These are phyloP conservation scores for Microdon myrmicae DNA, from an alignment of 2,888 invertebrate species.

Conservation along the genomic window DNA sequence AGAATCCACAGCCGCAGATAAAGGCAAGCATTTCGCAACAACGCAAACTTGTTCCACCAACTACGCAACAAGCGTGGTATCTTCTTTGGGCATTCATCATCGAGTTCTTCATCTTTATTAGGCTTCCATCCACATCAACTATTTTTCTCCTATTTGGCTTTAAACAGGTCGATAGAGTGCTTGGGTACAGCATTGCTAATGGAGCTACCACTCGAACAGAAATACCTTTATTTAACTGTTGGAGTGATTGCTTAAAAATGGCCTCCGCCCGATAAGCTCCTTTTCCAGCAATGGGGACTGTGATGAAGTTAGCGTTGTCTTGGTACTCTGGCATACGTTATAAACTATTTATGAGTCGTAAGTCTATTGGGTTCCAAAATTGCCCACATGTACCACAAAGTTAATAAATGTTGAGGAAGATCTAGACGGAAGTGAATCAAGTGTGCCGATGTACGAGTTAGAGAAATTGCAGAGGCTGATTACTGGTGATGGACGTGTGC, in stretches of 20 bases:
- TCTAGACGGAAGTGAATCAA: too few relatives aligned
- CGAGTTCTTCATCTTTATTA: conserved; percentile 4
- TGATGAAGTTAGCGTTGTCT: conserved; percentile 24
- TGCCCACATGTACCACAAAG: conserved; percentile 12
- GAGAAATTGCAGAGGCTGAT: too few relatives aligned
- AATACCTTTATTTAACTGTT: conserved; percentile 40
- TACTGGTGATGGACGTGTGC: too few relatives aligned
- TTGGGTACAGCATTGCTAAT: conserved; percentile 27
- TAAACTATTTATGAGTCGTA: not conserved
- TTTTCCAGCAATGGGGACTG: conserved; percentile 19
- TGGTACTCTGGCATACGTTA: not conserved
- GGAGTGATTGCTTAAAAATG: conserved; percentile 27
- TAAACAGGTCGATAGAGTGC: conserved; percentile 43
- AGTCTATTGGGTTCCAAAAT: conserved; percentile 27
- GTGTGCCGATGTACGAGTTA: too few relatives aligned
- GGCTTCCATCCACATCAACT: not conserved
- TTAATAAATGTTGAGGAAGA: conserved; percentile 2
- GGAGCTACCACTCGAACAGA: conserved; percentile 24
- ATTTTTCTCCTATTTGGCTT: conserved; percentile 27
- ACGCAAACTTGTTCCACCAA: conserved; percentile 40
- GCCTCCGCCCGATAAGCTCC: conserved; percentile 12
- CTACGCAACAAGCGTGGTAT: conserved; percentile 25
- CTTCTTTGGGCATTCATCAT: conserved; percentile 22
- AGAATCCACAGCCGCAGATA: too few relatives aligned
- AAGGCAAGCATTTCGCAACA: too few relatives aligned